Percentiles rank a stretch among this genome's conserved stretches.
phyloP scores from a whole-genome alignment of 2,888 invertebrate species.

The Rhopalosiphum nymphaeae region DNA sequence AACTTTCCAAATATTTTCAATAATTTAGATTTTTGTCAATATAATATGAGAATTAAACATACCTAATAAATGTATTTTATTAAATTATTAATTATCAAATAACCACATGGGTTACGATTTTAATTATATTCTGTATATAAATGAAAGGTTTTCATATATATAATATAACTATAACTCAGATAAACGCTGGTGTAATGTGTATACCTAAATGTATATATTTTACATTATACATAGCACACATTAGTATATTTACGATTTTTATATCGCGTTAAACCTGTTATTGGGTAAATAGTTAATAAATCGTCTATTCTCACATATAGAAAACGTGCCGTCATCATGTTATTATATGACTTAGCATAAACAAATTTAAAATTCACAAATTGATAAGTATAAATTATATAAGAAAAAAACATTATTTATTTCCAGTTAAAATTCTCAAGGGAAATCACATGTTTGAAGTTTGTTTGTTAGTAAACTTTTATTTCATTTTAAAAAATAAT shows the following conservation, averaged over 20 bases:
- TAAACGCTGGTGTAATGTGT: background rate
- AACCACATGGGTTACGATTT: background rate
- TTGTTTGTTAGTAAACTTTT: constrained; percentile 46
- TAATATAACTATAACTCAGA: constrained; percentile 10
- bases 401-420: background rate
- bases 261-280: constrained; percentile 47
- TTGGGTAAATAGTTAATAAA: constrained; percentile 40
- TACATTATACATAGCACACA: background rate
- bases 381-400: constrained; percentile 32
- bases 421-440: constrained; percentile 7
- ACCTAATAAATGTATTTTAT: background rate
- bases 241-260: constrained; percentile 33
- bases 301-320: background rate
- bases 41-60: background rate
- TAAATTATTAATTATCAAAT: background rate
- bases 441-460: constrained; percentile 11
- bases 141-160: background rate
- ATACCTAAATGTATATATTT: background rate
- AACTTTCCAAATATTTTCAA: background rate
- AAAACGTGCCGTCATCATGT: constrained; percentile 34
- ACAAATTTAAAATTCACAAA: constrained; percentile 32
- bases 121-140: background rate
- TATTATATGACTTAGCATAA: constrained; percentile 26
- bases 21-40: background rate
- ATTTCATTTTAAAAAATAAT: constrained; percentile 7